Evolutionary conservation across 2,888 invertebrate species (phyloP).

Genomic region (Pandemis cinnamomeana): DNA sequence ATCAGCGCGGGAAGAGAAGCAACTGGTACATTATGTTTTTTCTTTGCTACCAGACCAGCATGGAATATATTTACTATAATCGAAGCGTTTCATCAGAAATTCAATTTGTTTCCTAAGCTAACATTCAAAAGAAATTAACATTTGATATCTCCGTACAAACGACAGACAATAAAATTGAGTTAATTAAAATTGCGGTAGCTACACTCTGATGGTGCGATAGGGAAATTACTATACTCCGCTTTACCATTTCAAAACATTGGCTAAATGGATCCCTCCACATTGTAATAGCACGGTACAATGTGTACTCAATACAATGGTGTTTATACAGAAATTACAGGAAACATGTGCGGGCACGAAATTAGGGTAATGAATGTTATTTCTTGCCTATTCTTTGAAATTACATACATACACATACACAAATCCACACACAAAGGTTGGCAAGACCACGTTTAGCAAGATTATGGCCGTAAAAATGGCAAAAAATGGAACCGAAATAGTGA

Average conservation of each 20-base stretch:
- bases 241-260: slow-evolving; percentile 18
- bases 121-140: slow-evolving; percentile 13
- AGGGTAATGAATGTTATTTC: background rate
- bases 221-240: slow-evolving; percentile 7
- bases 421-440: too few species aligned
- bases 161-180: slow-evolving; percentile 17
- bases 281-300: slow-evolving; percentile 14
- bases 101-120: background rate
- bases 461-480: too few species aligned
- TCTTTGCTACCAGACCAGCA: too few species aligned
- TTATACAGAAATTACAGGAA: slow-evolving; percentile 17
- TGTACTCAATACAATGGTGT: slow-evolving; percentile 10
- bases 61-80: too few species aligned
- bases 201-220: slow-evolving; percentile 21
- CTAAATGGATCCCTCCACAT: slow-evolving; percentile 17
- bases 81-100: background rate
- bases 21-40: too few species aligned
- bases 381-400: background rate
- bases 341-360: background rate
- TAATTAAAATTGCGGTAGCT: slow-evolving; percentile 21
- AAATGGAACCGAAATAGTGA: too few species aligned
- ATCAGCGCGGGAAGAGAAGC: too few species aligned
- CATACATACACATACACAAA: too few species aligned
- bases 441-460: too few species aligned
- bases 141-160: slow-evolving; percentile 14